These are phyloP conservation scores for Archocentrus centrarchus DNA, from an alignment of 2,113 vertebrate genomes.

Conservation along the genomic window DNA sequence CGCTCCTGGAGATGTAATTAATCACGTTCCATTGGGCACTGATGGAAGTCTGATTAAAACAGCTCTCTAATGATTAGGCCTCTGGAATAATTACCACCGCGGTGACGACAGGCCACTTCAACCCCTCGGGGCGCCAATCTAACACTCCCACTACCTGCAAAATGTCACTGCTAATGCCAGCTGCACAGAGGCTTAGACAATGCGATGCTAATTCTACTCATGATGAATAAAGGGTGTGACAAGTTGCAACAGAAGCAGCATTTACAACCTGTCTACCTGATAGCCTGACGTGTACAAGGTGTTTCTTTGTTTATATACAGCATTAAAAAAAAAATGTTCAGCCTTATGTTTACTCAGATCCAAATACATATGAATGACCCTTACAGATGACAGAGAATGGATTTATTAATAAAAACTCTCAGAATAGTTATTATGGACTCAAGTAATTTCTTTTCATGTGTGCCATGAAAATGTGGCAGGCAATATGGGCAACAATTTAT, in stretches of 20 bases:
- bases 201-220: conserved; percentile 30
- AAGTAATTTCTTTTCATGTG: not conserved
- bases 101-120: conserved; percentile 48
- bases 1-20: conserved; percentile 65
- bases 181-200: conserved; percentile 25
- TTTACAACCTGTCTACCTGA: conserved; percentile 15
- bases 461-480: not conserved
- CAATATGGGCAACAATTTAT: not conserved
- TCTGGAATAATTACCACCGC: conserved; percentile 66
- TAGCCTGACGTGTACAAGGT: not conserved
- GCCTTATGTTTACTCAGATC: conserved; percentile 14
- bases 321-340: conserved; percentile 18
- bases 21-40: conserved; percentile 65
- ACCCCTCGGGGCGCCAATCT: conserved; percentile 59
- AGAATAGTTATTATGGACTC: conserved; percentile 28
- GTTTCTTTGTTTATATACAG: conserved; percentile 10
- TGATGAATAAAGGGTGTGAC: not conserved
- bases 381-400: not conserved
- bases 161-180: conserved; percentile 68
- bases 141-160: conserved; percentile 44
- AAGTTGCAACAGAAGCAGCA: conserved; percentile 18
- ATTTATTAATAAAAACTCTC: conserved; percentile 14
- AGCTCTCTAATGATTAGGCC: conserved; percentile 70
- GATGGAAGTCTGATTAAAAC: conserved; percentile 76
- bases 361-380: not conserved